Percentiles rank a stretch among this genome's conserved stretches.
Conservation (phyloP, 2,888 invertebrate species). For the Ommatoiulus sabulosus region DNA sequence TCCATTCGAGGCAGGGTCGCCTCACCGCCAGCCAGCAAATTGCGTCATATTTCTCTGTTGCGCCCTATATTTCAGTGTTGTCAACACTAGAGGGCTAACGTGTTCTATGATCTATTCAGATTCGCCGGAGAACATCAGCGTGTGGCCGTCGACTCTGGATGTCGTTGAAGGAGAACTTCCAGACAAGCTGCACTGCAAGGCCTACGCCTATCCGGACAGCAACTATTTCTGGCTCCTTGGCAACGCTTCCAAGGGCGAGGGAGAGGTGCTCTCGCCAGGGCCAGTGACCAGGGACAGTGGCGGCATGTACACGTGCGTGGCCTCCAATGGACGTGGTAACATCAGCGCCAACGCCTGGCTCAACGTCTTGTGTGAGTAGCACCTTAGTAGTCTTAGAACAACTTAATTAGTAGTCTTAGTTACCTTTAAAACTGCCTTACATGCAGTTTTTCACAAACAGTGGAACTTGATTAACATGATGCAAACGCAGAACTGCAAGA, state of each 20-base stretch:
- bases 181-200: constrained; percentile 62
- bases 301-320: constrained; percentile 80
- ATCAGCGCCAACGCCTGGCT: constrained; percentile 77
- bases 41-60: constrained; percentile 29
- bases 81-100: background rate
- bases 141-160: constrained; percentile 71
- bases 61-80: background rate
- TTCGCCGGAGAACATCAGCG: constrained; percentile 87
- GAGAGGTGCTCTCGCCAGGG: constrained; percentile 73
- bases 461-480: too few relatives aligned
- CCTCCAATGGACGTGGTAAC: constrained; percentile 79
- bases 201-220: constrained; percentile 70
- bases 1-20: background rate
- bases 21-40: background rate
- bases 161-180: constrained; percentile 65
- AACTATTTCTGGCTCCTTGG: constrained; percentile 80
- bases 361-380: constrained; percentile 85
- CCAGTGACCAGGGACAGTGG: constrained; percentile 78
- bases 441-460: too few relatives aligned
- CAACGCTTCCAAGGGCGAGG: constrained; percentile 69
- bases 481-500: too few relatives aligned
- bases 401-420: too few relatives aligned
- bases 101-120: constrained; percentile 69
- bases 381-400: background rate
- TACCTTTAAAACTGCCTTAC: too few relatives aligned